A percentile compares a stretch with the other conserved stretches of the same genome.
Evolutionary conservation across 2,113 vertebrate genomes (phyloP).

Genomic region (Scolopax mira): DNA sequence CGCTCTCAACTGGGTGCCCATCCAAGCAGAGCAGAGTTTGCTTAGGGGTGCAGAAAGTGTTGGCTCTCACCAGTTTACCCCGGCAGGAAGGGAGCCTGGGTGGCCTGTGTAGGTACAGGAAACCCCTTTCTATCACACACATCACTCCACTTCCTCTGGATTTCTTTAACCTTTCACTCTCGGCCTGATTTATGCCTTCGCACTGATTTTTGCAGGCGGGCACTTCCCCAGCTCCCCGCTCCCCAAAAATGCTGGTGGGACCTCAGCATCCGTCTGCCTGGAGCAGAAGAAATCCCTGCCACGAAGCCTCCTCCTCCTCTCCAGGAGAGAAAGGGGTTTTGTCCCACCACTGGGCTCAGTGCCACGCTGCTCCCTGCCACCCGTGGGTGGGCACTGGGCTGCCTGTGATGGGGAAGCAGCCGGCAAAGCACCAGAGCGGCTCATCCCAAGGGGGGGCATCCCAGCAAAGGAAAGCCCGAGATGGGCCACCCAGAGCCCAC

Average conservation of each 20-base stretch:
- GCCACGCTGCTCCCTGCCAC: not conserved
- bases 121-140: conserved; percentile 28
- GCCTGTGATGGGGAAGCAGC: not conserved
- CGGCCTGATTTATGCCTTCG: conserved; percentile 35
- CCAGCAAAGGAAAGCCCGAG: not conserved
- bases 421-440: not conserved
- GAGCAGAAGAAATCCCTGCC: not conserved
- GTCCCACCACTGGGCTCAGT: not conserved
- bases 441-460: not conserved
- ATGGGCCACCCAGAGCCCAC: not conserved
- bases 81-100: conserved; percentile 44
- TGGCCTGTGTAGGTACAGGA: conserved; percentile 49
- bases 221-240: not conserved
- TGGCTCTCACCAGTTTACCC: not conserved
- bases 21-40: not conserved
- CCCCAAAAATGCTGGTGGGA: not conserved
- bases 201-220: not conserved
- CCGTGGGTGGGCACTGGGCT: not conserved
- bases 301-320: not conserved
- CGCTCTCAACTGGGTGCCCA: not conserved
- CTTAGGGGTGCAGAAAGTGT: conserved; percentile 43
- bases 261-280: not conserved
- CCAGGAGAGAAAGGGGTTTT: not conserved
- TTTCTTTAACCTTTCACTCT: conserved; percentile 65
- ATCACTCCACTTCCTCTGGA: conserved; percentile 49